Evolutionary conservation across 2,888 invertebrate genomes (phyloP).

Genomic region (Nesidiocoris tenuis): DNA sequence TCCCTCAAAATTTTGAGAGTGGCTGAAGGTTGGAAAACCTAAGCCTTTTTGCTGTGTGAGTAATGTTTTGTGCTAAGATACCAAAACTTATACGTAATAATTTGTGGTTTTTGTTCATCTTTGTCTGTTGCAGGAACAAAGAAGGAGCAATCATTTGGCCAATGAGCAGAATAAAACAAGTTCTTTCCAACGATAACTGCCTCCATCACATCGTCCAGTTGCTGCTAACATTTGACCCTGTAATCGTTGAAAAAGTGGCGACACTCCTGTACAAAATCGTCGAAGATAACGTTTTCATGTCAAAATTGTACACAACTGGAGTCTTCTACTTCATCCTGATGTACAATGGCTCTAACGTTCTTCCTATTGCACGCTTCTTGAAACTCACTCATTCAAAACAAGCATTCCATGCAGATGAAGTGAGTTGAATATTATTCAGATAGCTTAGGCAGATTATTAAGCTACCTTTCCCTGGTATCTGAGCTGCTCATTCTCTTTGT

Average conservation of each 20-base stretch:
- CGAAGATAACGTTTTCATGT: constrained; percentile 93
- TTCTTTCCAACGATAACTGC: constrained; percentile 65
- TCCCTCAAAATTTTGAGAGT: too few relatives aligned
- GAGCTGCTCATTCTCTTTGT: too few relatives aligned
- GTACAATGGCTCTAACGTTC: constrained; percentile 97
- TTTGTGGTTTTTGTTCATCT: too few relatives aligned
- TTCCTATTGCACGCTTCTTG: constrained; percentile 92
- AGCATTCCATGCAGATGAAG: constrained; percentile 89
- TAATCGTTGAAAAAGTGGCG: constrained; percentile 93
- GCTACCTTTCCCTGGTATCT: too few relatives aligned
- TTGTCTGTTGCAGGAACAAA: constrained; percentile 80
- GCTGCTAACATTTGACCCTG: constrained; percentile 94
- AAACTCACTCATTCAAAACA: constrained; percentile 94
- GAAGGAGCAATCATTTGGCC: constrained; percentile 95
- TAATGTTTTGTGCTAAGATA: too few relatives aligned
- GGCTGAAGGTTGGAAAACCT: too few relatives aligned
- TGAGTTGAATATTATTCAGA: neutral
- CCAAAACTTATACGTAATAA: too few relatives aligned
- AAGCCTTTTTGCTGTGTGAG: too few relatives aligned
- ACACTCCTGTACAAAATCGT: constrained; percentile 83
- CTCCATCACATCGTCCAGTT: constrained; percentile 93
- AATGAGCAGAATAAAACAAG: constrained; percentile 71
- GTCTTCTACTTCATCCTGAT: constrained; percentile 97
- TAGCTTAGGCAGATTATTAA: neutral
- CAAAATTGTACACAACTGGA: constrained; percentile 91